Evolutionary conservation across 30 jellyfish, hydroid and myxozoan genomes (phyloP), one percentile per base, ranked within the genome.

Genomic region (Hydractinia symbiolongicarpus): DNA sequence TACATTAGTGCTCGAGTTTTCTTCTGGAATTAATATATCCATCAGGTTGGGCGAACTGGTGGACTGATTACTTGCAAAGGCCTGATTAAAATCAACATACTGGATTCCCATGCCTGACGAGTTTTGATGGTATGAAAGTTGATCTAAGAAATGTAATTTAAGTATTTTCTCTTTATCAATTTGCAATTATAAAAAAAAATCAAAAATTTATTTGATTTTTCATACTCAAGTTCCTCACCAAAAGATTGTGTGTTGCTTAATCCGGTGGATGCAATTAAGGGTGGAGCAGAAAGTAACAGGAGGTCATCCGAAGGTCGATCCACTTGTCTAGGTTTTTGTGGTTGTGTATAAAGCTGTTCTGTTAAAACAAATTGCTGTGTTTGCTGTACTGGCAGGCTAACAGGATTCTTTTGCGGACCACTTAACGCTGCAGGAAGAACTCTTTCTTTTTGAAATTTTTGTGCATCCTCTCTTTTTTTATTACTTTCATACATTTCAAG

Each of bases 401-500:
- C 56, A 7, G 20, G 40, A 56, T 67, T 21, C 57, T 72, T 13
- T 6, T 7, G n/a, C 15, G 62, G 54, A 8, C 4, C 10, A 5
- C 61, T 55, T 15, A 54, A 19, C 5, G 81, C 10, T 15, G 50
- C 20, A 13, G n/a, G n/a, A 21, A 69, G 17, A 0, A 8, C 6
- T 61, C 17, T 15, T 61, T 54, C 55, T 50, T 55, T 4, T 67
- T 61, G 72, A 67, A 64, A 14, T 9, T 19, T 49, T 55, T 55
- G 20, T 8, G 67, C 30, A 77, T 55, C 84, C 51, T 79, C 74
- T 51, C 19, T 67, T 61, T 79, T 62, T 62, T 62, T 66, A 16
- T 70, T 54, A 13, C 67, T 79, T 85, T 86, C 95, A 67, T 81
- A 86, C 70, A 13, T 54, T 56, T 66, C 89, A 53, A 86, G 56